Conservation (phyloP, 2,797 vertebrate genomes). For the Tenualosa ilisha region DNA sequence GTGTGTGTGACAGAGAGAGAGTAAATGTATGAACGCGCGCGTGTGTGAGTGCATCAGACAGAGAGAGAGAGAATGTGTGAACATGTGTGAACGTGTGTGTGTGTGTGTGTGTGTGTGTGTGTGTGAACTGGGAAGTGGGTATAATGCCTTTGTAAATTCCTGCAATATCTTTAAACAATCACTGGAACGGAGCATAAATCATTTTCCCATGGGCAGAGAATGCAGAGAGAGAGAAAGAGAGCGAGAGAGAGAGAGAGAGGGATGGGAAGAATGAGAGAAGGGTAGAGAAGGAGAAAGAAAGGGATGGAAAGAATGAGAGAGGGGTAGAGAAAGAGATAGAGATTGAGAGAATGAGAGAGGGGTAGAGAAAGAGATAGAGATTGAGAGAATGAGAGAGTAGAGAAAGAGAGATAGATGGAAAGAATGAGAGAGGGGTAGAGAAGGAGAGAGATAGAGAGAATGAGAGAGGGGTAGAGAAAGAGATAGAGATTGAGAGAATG, state of each 20-base stretch:
- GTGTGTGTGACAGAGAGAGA: not conserved
- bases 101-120: constrained; percentile 40
- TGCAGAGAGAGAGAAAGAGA: constrained; percentile 14
- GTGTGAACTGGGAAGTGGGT: constrained; percentile 43
- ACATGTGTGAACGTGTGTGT: constrained; percentile 36
- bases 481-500: constrained; percentile 29
- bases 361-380: not conserved
- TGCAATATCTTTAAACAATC: constrained; percentile 59
- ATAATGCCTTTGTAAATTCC: constrained; percentile 54
- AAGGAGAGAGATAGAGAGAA: not conserved
- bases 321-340: not conserved
- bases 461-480: constrained; percentile 53
- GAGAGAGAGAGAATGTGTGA: constrained; percentile 6
- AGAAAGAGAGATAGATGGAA: not conserved
- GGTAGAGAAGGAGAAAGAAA: not conserved
- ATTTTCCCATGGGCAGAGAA: constrained; percentile 61
- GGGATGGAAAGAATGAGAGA: not conserved
- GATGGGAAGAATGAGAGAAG: not conserved
- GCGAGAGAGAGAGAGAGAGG: not conserved
- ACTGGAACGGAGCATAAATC: constrained; percentile 55
- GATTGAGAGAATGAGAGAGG: not conserved
- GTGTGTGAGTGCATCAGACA: not conserved
- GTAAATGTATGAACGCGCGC: constrained; percentile 31
- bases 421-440: not conserved
- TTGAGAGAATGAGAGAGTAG: constrained; percentile 45